Evolutionary conservation across 1,140 invertebrate genomes (phyloP), one percentile per base, ranked within the genome.

Genomic region (Euwallacea similis): DNA sequence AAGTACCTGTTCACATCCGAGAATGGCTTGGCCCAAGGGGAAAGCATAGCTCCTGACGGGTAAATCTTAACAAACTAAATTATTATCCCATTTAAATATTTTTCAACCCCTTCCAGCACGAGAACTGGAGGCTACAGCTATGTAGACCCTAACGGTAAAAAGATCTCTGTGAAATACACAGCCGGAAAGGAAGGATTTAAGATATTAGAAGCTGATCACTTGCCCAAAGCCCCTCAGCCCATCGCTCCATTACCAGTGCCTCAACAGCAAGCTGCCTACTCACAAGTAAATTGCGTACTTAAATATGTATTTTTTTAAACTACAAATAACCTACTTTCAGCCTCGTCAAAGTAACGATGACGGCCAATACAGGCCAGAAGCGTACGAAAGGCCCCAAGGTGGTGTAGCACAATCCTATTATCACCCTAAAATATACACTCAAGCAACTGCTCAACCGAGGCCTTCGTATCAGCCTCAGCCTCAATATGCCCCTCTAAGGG

Each of bases 151-250:
- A 78, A 80, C 58, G 85, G 85, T 16, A 83, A 79, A 69, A 80
- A 82, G 67, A 84, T 85, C 66, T 87, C 87, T 11, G 84, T 89
- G 6, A 88, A 88, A 76, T 90, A 89, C 74, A 83, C 84, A 6
- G 88, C 88, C 6, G 88, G 88, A 13, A 88, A 89, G 78, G 85
- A 87, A 50, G 88, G 88, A 2, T 89, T 88, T 76, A 84, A 84
- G 68, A 83, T 85, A 15, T 78, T 85, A 9, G 82, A 84, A 74
- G 83, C 81, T 21, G 84, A 84, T 60, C 83, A 84, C 70, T 76
- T 84, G 41, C 84, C 83, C 4, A 77, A 76, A 75, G 76, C 78
- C 8, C 77, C 77, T 13, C 74, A 74, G 56, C 77, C 76, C 0
- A 33, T 78, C 11, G 76, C 72, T 33, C 76, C 77, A 4, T 8